Evolutionary conservation across 2,888 invertebrate species (phyloP).

Genomic region (Eurytoma adleriae): DNA sequence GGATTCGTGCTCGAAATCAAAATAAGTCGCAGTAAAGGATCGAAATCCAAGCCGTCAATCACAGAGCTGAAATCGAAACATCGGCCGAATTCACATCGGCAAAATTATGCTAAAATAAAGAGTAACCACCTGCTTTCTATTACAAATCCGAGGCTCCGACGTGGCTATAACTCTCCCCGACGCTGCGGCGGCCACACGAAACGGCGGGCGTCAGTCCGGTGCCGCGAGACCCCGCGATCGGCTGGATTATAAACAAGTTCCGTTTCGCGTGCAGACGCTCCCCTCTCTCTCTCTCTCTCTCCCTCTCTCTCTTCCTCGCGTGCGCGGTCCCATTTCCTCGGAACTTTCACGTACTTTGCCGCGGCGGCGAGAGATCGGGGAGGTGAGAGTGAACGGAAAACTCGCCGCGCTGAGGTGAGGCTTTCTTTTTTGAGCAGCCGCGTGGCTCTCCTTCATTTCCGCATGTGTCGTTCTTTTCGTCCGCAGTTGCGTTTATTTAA

Average conservation of each 20-base stretch:
- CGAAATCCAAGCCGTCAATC: too few species aligned
- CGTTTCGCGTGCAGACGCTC: conserved; percentile 40
- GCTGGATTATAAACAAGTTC: conserved; percentile 40
- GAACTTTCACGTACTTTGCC: conserved; percentile 70
- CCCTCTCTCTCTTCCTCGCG: background rate
- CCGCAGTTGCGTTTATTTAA: too few species aligned
- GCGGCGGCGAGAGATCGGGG: conserved; percentile 62
- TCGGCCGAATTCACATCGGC: too few species aligned
- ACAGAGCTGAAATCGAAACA: too few species aligned
- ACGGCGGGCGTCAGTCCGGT: background rate
- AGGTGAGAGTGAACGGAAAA: conserved; percentile 67
- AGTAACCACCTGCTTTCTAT: too few species aligned
- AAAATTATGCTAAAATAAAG: too few species aligned
- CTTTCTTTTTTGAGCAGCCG: background rate
- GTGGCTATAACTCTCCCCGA: too few species aligned
- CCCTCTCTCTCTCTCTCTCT: background rate
- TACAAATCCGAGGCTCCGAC: too few species aligned
- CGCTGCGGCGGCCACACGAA: background rate
- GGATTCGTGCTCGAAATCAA: too few species aligned
- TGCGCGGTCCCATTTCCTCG: conserved; percentile 58
- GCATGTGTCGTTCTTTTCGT: too few species aligned
- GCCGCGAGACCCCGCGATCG: background rate
- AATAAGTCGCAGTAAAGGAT: too few species aligned
- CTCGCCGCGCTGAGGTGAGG: conserved; percentile 29
- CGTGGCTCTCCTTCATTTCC: conserved; percentile 25